These are phyloP conservation scores for Cephalopterus ornatus DNA, from an alignment of 2,113 vertebrate genomes.

Conservation along the genomic window DNA sequence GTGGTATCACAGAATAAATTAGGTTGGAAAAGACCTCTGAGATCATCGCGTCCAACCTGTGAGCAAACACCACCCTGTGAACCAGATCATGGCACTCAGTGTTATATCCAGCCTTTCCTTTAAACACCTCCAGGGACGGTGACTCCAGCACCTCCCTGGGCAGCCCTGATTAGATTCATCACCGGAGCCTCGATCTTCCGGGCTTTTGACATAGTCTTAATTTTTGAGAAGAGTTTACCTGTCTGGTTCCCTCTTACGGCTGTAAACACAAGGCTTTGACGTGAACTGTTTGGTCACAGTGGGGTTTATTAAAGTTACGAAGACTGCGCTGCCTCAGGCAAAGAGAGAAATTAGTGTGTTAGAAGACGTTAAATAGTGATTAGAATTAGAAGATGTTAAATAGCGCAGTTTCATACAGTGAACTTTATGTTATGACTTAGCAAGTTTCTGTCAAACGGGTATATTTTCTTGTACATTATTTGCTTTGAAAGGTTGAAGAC, in stretches of 20 bases:
- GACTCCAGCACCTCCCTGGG: too few species aligned
- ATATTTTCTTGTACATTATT: not conserved
- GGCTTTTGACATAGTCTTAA: not conserved
- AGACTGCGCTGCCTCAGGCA: not conserved
- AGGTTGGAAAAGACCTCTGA: not conserved
- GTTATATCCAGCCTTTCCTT: not conserved
- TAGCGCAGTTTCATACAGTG: not conserved
- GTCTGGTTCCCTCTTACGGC: not conserved
- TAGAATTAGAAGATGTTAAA: not conserved
- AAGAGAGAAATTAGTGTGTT: not conserved
- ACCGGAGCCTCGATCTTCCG: not conserved
- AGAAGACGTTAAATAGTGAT: not conserved
- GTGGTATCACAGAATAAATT: not conserved
- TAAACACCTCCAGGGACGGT: not conserved
- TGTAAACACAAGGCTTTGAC: not conserved
- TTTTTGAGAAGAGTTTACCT: not conserved
- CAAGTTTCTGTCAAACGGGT: not conserved
- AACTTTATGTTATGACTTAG: accelerated
- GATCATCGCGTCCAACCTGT: not conserved
- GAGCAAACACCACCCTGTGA: not conserved
- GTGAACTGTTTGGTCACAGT: not conserved
- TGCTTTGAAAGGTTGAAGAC: not conserved
- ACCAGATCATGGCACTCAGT: not conserved
- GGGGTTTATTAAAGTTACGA: not conserved
- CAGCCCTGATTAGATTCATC: not conserved